These are phyloP conservation scores for Temnothorax ravouxi DNA, from an alignment of 2,888 invertebrate genomes.

Conservation along the genomic window DNA sequence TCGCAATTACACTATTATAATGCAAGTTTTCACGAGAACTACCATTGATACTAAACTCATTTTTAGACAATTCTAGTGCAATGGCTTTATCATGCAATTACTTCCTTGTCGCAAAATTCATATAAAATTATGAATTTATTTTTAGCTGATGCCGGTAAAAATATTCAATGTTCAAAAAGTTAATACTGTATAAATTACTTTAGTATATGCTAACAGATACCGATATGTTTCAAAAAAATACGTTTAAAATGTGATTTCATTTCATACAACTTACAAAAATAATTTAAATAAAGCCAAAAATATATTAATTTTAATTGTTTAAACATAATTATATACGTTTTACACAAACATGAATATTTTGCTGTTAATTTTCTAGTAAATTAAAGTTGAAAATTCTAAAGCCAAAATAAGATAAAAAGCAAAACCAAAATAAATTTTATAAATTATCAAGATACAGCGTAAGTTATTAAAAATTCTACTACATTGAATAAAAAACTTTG, in stretches of 20 bases:
- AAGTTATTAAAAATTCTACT: slow-evolving; percentile 10
- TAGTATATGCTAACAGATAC: not conserved
- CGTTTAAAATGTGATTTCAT: not conserved
- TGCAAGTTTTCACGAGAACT: slow-evolving; percentile 70
- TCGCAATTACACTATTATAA: slow-evolving; percentile 76
- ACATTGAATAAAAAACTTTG: not conserved
- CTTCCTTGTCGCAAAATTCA: slow-evolving; percentile 3
- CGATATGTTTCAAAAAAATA: not conserved
- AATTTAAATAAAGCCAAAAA: not conserved
- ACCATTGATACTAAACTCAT: slow-evolving; percentile 39
- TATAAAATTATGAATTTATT: slow-evolving; percentile 42
- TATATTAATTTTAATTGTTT: not conserved
- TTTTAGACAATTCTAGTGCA: slow-evolving; percentile 32
- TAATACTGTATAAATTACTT: slow-evolving; percentile 3
- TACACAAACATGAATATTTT: slow-evolving; percentile 2
- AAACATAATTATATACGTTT: not conserved
- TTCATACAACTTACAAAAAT: not conserved
- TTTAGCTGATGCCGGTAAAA: slow-evolving; percentile 34
- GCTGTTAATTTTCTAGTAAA: not conserved
- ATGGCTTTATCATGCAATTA: slow-evolving; percentile 17
- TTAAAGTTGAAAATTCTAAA: not conserved
- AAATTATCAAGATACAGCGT: not conserved
- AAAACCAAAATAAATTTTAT: not conserved
- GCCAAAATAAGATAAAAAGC: not conserved
- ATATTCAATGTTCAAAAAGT: slow-evolving; percentile 4